Base-by-base conservation (phyloP, 2,797 vertebrate species). In the Synaphobranchus kaupii region DNA sequence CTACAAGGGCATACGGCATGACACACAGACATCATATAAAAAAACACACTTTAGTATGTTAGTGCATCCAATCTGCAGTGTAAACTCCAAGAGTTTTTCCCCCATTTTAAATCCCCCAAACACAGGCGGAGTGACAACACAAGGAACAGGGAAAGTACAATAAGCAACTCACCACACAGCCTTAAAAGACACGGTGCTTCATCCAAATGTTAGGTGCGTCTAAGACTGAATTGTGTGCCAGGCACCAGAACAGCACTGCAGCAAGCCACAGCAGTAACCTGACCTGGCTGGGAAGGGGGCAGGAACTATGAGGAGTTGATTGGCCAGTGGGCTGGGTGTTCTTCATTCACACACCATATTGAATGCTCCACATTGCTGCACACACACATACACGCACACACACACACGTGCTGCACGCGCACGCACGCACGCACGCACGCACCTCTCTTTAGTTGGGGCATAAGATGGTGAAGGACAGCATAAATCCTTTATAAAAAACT, bases 271-370 rank as follows among this genome's bases (percentile, higher is more conserved):
- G 31, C 71, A 52, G 96, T 94, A 95, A 96, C 93, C 90, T 82
- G 94, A 96, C 93, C 91, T 94, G 92, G 88, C 76, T 8, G 44
- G 88, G 71, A 90, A 89, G 90, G 89, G 92, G 89, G 84, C 91
- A 90, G 95, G 94, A 96, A 96, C 87, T 39, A 91, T 20, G 94
- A 96, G 93, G 86, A 87, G 91, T 82, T 86, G 54, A 90, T 90
- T 88, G 91, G 85, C 89, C 84, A 84, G 87, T 87, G 90, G 91
- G 88, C 89, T 85, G 90, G 90, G 88, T 89, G 87, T 50, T 73
- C 71, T 39, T 17, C 31, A 76, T 44, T 13, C 71, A 76, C 71
- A 76, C 34, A 76, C 31, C 34, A 71, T 12, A 71, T 13, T 71
- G 66, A 71, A 31, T 71, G 10, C 28, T 28, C 28, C 31, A 71